A percentile compares a stretch with the other conserved stretches of the same genome.
These are phyloP conservation scores for Coleophora deauratella DNA, from an alignment of 2,888 invertebrate genomes.

Conservation along the genomic window DNA sequence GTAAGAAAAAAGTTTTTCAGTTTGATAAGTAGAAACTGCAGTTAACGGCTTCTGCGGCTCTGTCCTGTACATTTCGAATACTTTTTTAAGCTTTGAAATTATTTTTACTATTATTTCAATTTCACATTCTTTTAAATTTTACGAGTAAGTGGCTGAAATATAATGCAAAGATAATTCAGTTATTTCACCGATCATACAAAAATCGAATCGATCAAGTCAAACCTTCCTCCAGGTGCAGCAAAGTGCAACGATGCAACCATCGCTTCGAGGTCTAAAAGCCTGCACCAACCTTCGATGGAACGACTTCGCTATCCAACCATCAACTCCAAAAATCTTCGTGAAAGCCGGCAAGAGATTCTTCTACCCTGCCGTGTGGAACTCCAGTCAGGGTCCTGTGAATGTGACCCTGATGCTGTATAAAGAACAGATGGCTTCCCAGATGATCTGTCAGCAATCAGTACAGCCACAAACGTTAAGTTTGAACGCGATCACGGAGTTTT, in stretches of 20 bases:
- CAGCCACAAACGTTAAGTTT: slow-evolving; percentile 78
- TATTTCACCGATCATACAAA: no score
- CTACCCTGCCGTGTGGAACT: slow-evolving; percentile 83
- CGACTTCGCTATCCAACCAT: slow-evolving; percentile 79
- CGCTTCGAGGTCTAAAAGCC: slow-evolving; percentile 81
- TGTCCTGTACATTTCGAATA: no score
- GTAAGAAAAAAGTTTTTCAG: no score
- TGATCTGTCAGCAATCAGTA: slow-evolving; percentile 76
- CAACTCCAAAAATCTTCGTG: slow-evolving; percentile 52
- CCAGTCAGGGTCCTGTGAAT: slow-evolving; percentile 75
- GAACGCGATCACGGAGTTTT: slow-evolving; percentile 86
- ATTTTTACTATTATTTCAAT: no score
- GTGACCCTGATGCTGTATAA: slow-evolving; percentile 79
- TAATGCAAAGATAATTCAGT: no score
- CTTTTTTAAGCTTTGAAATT: no score
- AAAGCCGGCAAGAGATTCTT: slow-evolving; percentile 82
- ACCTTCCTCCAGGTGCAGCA: slow-evolving; percentile 72
- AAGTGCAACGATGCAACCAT: slow-evolving; percentile 78
- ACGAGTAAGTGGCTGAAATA: no score
- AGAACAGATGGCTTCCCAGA: slow-evolving; percentile 76
- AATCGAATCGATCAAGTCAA: no score
- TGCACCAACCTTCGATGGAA: slow-evolving; percentile 82
- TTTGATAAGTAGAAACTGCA: no score
- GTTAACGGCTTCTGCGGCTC: no score
- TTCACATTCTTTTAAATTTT: no score